Conservation (phyloP, 1,140 invertebrate species). For the Dendroctonus valens region DNA sequence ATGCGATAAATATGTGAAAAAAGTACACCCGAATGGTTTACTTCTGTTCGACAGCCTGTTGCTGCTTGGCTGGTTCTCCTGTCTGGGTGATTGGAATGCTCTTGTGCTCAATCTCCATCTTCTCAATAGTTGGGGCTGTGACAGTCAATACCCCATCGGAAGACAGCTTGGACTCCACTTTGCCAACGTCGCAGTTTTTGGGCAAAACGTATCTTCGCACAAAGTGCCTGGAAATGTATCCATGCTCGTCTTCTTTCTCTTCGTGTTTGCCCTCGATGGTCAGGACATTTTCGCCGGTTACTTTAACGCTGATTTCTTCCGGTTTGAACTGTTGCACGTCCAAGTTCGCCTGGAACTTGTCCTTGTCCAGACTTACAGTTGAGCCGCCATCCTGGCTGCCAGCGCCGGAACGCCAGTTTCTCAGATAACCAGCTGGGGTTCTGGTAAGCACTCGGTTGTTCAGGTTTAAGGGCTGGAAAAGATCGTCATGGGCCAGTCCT, state of each 20-base stretch:
- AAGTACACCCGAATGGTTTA: not conserved
- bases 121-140: constrained; percentile 57
- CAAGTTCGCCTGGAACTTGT: constrained; percentile 67
- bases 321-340: constrained; percentile 86
- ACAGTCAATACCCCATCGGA: constrained; percentile 63
- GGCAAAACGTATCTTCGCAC: constrained; percentile 64
- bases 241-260: constrained; percentile 71
- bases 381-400: constrained; percentile 49
- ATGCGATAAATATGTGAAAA: no score
- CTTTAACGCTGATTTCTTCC: constrained; percentile 79
- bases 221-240: constrained; percentile 67
- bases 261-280: constrained; percentile 74
- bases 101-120: constrained; percentile 45
- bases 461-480: constrained; percentile 36
- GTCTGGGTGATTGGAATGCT: constrained; percentile 54
- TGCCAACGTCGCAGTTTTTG: constrained; percentile 54
- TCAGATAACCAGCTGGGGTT: constrained; percentile 43
- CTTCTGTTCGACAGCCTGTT: constrained; percentile 24
- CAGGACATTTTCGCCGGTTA: constrained; percentile 67
- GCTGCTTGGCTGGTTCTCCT: constrained; percentile 50
- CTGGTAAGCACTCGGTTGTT: constrained; percentile 13
- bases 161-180: constrained; percentile 60
- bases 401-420: constrained; percentile 45
- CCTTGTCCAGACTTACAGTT: constrained; percentile 53
- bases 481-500: constrained; percentile 39